These are phyloP conservation scores for Rhinolophus sinicus DNA, from an alignment of 2,113 vertebrate species.

Conservation along the genomic window DNA sequence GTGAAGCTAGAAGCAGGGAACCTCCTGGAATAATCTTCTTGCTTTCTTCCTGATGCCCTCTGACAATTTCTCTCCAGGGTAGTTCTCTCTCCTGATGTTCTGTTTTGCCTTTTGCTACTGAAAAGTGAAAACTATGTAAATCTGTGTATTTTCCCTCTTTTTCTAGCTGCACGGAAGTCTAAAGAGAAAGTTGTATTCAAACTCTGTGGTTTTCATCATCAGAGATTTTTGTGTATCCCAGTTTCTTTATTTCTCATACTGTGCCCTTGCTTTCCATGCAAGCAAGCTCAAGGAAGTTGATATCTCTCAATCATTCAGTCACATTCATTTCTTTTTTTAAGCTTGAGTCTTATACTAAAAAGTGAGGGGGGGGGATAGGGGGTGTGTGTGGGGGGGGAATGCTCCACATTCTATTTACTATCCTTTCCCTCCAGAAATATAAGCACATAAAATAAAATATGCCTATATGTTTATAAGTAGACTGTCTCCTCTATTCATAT, in stretches of 20 bases:
- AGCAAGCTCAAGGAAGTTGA: neutral
- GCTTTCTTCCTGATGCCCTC: neutral
- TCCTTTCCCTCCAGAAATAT: neutral
- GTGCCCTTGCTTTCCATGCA: neutral
- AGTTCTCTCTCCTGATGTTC: neutral
- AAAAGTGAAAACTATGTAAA: neutral
- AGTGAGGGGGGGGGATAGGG: neutral
- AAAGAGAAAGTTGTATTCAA: neutral
- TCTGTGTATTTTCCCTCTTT: neutral
- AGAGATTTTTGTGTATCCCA: neutral
- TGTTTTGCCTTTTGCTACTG: neutral
- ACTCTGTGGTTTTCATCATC: neutral
- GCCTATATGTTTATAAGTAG: constrained; percentile 38
- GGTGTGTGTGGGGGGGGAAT: neutral
- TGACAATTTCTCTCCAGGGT: neutral
- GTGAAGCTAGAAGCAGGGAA: neutral
- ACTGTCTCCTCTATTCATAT: constrained; percentile 48
- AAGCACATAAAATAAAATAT: constrained; percentile 51
- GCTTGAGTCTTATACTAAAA: neutral
- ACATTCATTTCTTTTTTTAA: neutral
- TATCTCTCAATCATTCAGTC: neutral
- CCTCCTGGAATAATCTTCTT: neutral
- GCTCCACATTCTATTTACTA: neutral
- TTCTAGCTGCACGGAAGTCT: neutral
- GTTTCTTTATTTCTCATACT: neutral